Percentiles rank a stretch among this genome's conserved stretches.
Conservation (phyloP, 2,113 vertebrate species). For the Caranx ignobilis region DNA sequence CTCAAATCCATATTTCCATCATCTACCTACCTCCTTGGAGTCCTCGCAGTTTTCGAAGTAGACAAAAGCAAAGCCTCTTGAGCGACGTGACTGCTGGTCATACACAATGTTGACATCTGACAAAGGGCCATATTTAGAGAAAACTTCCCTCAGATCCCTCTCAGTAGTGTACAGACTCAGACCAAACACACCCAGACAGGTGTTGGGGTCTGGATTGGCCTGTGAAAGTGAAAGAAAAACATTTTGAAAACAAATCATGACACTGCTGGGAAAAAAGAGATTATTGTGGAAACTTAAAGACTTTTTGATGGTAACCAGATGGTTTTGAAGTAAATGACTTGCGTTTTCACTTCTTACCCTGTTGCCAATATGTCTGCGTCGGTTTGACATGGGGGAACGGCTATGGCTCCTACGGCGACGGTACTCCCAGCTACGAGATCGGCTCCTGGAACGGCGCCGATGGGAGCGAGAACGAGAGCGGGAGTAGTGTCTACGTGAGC, state of each 20-base stretch:
- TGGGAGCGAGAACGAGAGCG: conserved; percentile 76
- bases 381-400: conserved; percentile 78
- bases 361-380: conserved; percentile 77
- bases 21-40: conserved; percentile 91
- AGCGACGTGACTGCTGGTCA: conserved; percentile 94
- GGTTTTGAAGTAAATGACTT: not conserved
- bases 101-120: conserved; percentile 95
- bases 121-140: conserved; percentile 94
- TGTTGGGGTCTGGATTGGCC: conserved; percentile 96
- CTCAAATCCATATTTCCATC: not conserved
- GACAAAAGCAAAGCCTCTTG: conserved; percentile 96
- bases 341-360: conserved; percentile 40
- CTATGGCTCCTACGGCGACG: conserved; percentile 73
- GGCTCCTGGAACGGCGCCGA: conserved; percentile 67
- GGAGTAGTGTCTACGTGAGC: conserved; percentile 74
- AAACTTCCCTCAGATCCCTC: conserved; percentile 94
- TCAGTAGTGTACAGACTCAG: conserved; percentile 97
- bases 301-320: not conserved
- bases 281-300: not conserved
- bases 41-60: conserved; percentile 95
- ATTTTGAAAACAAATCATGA: not conserved
- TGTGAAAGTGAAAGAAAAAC: conserved; percentile 53
- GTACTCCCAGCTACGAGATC: conserved; percentile 74
- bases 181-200: conserved; percentile 95
- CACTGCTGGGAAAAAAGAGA: not conserved